Conservation (phyloP, 2,113 vertebrate species). For the Dipodomys spectabilis region DNA sequence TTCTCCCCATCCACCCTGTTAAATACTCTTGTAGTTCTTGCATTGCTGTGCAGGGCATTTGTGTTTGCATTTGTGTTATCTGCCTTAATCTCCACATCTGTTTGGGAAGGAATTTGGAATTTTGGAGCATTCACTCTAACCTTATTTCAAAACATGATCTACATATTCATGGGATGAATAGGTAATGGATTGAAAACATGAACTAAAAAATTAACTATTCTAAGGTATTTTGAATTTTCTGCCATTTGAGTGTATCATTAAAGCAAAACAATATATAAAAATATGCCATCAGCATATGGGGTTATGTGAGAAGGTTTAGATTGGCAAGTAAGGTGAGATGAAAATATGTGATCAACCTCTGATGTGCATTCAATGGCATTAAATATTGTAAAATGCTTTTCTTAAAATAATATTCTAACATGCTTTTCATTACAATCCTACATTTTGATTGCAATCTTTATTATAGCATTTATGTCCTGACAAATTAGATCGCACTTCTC, state of each 20-base stretch:
- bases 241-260: constrained; percentile 39
- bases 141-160: not conserved
- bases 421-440: constrained; percentile 34
- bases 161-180: constrained; percentile 35
- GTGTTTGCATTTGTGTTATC: not conserved
- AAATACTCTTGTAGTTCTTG: not conserved
- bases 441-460: not conserved
- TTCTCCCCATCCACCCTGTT: not conserved
- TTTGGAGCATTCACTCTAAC: not conserved
- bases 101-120: not conserved
- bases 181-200: not conserved
- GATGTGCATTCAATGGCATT: not conserved
- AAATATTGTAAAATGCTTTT: constrained; percentile 26
- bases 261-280: constrained; percentile 6
- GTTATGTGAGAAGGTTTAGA: constrained; percentile 5
- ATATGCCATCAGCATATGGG: not conserved
- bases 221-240: constrained; percentile 27
- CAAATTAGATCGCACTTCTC: not conserved
- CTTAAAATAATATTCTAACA: constrained; percentile 1
- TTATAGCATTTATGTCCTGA: not conserved
- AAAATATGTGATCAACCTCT: constrained; percentile 26
- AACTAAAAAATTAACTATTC: constrained; percentile 31
- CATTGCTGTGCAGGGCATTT: not conserved
- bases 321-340: constrained; percentile 27
- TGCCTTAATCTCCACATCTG: not conserved